Conservation (phyloP, 2,113 vertebrate genomes). For the Polypterus senegalus region DNA sequence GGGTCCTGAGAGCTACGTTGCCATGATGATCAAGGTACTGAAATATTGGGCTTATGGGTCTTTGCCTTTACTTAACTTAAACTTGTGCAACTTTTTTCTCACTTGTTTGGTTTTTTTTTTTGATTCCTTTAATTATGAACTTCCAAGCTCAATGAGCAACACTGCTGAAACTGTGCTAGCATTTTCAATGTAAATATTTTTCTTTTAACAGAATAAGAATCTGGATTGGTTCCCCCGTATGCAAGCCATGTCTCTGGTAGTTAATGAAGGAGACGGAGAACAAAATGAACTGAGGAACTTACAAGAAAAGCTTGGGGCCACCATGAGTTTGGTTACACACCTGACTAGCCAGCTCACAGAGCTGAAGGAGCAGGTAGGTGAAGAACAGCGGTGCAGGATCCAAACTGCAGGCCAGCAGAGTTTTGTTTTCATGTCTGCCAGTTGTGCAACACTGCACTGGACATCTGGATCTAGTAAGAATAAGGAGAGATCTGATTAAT, state of each 20-base stretch:
- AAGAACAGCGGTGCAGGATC: background rate
- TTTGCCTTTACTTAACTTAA: background rate
- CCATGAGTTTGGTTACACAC: slow-evolving; percentile 83
- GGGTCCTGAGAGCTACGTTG: slow-evolving; percentile 90
- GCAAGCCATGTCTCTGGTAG: slow-evolving; percentile 95
- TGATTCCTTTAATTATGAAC: too few species aligned
- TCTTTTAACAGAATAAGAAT: slow-evolving; percentile 72
- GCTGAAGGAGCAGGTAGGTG: slow-evolving; percentile 85
- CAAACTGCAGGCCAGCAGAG: background rate
- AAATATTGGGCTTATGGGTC: background rate
- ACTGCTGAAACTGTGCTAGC: background rate
- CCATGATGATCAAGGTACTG: slow-evolving; percentile 85
- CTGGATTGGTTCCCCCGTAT: slow-evolving; percentile 96
- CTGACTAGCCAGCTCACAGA: slow-evolving; percentile 79
- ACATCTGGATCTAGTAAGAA: too few species aligned
- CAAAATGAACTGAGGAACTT: slow-evolving; percentile 90
- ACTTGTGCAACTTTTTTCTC: too few species aligned
- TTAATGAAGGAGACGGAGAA: slow-evolving; percentile 83
- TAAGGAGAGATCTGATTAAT: too few species aligned
- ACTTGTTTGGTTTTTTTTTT: too few species aligned
- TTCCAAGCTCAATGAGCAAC: background rate
- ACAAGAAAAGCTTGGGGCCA: slow-evolving; percentile 75
- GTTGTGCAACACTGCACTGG: too few species aligned
- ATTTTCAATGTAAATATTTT: background rate
- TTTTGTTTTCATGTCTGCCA: background rate